Evolutionary conservation across 1,140 invertebrate species (phyloP).

Genomic region (Drosophila ambigua): DNA sequence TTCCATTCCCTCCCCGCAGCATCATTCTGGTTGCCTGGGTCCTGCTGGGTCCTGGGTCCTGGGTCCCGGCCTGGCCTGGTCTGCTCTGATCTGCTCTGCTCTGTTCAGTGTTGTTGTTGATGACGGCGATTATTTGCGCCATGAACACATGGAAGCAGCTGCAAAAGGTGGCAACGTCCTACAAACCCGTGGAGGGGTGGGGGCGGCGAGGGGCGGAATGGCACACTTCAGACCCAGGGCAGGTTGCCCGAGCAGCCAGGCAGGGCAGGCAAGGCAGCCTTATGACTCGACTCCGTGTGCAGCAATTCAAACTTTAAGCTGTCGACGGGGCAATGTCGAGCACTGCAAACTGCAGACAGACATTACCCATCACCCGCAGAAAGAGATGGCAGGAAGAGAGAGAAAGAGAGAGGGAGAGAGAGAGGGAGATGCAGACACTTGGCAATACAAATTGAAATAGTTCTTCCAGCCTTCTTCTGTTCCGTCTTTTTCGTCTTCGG

Average conservation of each 20-base stretch:
- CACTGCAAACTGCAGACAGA: conserved; percentile 37
- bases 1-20: not conserved
- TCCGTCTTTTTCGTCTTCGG: not conserved
- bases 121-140: conserved; percentile 77
- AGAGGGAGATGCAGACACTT: conserved; percentile 39
- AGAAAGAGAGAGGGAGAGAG: conserved; percentile 3
- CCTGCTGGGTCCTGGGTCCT: not conserved
- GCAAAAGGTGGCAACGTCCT: conserved; percentile 69
- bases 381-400: not conserved
- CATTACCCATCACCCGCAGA: conserved; percentile 18
- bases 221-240: conserved; percentile 10
- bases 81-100: conserved; percentile 27
- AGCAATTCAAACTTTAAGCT: conserved; percentile 76
- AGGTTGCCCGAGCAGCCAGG: conserved; percentile 9
- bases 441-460: conserved; percentile 70
- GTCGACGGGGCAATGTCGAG: conserved; percentile 56
- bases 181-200: too few relatives aligned
- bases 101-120: conserved; percentile 64
- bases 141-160: conserved; percentile 77
- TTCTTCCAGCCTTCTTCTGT: conserved; percentile 19
- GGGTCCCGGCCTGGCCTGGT: conserved; percentile 16
- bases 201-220: not conserved
- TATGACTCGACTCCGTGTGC: conserved; percentile 52
- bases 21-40: not conserved
- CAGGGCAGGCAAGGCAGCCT: not conserved